Evolutionary conservation across 35 echinoderm and acorn worm genomes (phyloP).

Genomic region (Patiria miniata): DNA sequence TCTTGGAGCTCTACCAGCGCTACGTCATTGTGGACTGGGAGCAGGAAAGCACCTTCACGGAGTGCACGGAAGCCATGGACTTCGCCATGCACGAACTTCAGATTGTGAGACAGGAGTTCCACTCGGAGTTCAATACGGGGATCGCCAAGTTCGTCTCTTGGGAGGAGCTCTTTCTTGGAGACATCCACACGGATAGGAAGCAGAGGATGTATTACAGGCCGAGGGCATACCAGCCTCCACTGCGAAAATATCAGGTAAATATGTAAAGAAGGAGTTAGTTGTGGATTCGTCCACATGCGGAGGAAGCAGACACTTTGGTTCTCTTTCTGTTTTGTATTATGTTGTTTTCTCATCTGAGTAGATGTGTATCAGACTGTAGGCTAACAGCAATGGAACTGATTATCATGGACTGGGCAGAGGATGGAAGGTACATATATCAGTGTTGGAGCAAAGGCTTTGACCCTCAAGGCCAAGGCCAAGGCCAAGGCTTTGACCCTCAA

Average conservation of each 20-base stretch:
- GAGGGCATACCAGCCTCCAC: constrained; percentile 68
- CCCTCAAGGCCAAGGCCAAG: too few species aligned
- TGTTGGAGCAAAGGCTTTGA: too few species aligned
- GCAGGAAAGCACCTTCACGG: constrained; percentile 46
- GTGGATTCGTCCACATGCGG: too few species aligned
- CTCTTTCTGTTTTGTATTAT: too few species aligned
- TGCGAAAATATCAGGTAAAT: constrained; percentile 62
- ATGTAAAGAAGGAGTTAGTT: too few species aligned
- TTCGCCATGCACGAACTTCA: constrained; percentile 87
- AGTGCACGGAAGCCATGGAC: constrained; percentile 62
- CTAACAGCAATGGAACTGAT: too few species aligned
- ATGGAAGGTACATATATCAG: too few species aligned
- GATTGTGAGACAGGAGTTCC: constrained; percentile 68
- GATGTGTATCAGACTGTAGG: too few species aligned
- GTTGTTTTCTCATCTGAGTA: too few species aligned
- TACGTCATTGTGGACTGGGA: constrained; percentile 57
- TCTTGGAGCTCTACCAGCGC: constrained; percentile 51
- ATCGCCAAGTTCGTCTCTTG: constrained; percentile 16
- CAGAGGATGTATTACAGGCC: constrained; percentile 59
- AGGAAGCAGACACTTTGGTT: too few species aligned
- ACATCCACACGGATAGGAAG: constrained; percentile 60
- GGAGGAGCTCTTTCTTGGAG: constrained; percentile 64
- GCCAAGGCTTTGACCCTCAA: too few species aligned
- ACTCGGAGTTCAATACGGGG: constrained; percentile 35
- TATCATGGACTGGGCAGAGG: too few species aligned